A percentile compares a stretch with the other conserved stretches of the same genome.
Evolutionary conservation across 2,113 vertebrate genomes (phyloP).

Genomic region (Neoarius graeffei): DNA sequence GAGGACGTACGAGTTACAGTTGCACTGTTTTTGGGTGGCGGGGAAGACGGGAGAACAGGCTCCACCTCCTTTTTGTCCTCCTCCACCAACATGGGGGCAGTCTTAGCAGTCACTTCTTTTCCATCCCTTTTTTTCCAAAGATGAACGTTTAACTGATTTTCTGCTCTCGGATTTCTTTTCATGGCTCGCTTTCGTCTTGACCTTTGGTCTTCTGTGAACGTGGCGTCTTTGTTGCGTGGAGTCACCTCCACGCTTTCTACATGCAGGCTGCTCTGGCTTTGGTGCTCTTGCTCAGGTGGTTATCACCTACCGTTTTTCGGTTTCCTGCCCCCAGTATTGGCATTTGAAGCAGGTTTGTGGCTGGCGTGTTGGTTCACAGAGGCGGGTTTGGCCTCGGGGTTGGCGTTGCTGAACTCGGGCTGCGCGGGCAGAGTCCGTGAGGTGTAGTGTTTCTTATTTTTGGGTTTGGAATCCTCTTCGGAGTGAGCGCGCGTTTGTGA

Average conservation of each 20-base stretch:
- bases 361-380: constrained; percentile 56
- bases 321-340: fast-evolving
- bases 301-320: constrained; percentile 68
- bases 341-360: constrained; percentile 59
- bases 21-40: constrained; percentile 57
- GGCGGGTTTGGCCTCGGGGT: constrained; percentile 39
- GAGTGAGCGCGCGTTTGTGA: constrained; percentile 46
- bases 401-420: constrained; percentile 44
- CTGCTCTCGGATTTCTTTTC: constrained; percentile 61
- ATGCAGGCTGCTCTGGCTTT: constrained; percentile 61
- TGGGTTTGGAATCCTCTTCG: constrained; percentile 44
- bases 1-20: constrained; percentile 46
- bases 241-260: constrained; percentile 69
- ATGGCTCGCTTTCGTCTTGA: constrained; percentile 77
- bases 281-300: constrained; percentile 65
- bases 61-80: constrained; percentile 56
- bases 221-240: constrained; percentile 62
- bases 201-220: constrained; percentile 79
- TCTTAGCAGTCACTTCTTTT: constrained; percentile 58
- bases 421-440: constrained; percentile 56
- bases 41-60: constrained; percentile 57
- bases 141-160: constrained; percentile 55
- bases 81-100: not conserved
- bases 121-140: constrained; percentile 67
- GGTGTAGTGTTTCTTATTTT: constrained; percentile 36